Percentiles rank a stretch among this genome's conserved stretches.
These are phyloP conservation scores for Abrostola triplasia DNA, from an alignment of 2,888 invertebrate genomes.

Conservation along the genomic window DNA sequence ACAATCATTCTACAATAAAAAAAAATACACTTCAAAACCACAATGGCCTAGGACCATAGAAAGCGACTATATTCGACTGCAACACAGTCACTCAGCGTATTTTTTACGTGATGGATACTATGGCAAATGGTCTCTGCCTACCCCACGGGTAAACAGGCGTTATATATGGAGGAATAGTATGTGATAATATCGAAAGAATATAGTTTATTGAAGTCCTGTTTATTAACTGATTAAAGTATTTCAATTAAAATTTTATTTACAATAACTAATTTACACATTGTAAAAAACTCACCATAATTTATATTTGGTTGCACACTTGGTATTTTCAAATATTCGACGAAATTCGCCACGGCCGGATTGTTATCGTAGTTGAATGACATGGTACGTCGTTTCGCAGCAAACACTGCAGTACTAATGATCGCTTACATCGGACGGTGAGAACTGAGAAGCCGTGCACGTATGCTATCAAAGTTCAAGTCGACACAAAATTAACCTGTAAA, in stretches of 20 bases:
- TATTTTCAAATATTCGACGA: conserved; percentile 92
- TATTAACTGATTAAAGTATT: too few relatives aligned
- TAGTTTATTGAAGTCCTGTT: too few relatives aligned
- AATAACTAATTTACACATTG: not conserved
- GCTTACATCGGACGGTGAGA: conserved; percentile 39
- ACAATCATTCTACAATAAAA: too few relatives aligned
- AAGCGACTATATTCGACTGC: too few relatives aligned
- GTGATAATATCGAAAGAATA: too few relatives aligned
- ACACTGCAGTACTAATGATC: conserved; percentile 57
- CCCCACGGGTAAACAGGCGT: too few relatives aligned
- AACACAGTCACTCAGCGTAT: too few relatives aligned
- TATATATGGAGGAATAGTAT: too few relatives aligned
- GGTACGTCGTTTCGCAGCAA: conserved; percentile 46
- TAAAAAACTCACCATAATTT: conserved; percentile 90
- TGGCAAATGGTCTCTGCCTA: too few relatives aligned
- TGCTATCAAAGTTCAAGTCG: conserved; percentile 37
- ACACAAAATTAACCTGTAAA: conserved; percentile 3
- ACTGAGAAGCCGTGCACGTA: conserved; percentile 26
- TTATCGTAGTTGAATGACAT: conserved; percentile 77
- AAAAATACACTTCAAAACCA: too few relatives aligned
- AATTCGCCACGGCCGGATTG: conserved; percentile 90
- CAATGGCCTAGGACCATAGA: too few relatives aligned
- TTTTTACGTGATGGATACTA: too few relatives aligned
- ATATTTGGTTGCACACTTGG: conserved; percentile 93
- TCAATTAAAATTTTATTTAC: not conserved